Conservation (phyloP, 1,140 invertebrate species). For the Xylocopa sonorina region DNA sequence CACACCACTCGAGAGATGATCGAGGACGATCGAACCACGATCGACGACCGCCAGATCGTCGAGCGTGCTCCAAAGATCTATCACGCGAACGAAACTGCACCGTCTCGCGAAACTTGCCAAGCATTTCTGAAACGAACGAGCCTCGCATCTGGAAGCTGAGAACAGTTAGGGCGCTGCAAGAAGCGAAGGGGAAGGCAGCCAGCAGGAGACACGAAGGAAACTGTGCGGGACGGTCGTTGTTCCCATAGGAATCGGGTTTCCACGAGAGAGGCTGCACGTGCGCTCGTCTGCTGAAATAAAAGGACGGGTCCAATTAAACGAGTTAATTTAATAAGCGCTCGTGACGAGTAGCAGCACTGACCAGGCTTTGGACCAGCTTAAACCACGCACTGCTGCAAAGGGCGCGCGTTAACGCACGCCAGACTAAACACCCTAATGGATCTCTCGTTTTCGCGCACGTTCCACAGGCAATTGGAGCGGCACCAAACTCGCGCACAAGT, state of each 20-base stretch:
- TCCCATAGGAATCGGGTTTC: slow-evolving; percentile 63
- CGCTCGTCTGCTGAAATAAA: slow-evolving; percentile 49
- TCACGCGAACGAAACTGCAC: neutral
- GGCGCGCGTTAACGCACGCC: slow-evolving; percentile 44
- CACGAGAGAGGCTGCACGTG: slow-evolving; percentile 22
- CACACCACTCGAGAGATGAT: too few relatives aligned
- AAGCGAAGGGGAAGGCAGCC: neutral
- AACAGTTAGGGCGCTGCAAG: neutral
- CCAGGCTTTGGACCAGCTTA: too few relatives aligned
- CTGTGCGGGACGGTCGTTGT: slow-evolving; percentile 20
- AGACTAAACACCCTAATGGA: slow-evolving; percentile 51
- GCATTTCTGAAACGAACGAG: neutral
- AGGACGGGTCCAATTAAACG: slow-evolving; percentile 69
- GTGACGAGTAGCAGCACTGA: too few relatives aligned
- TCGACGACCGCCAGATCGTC: too few relatives aligned
- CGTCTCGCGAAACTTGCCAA: neutral
- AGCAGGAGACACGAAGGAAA: neutral
- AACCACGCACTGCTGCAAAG: too few relatives aligned
- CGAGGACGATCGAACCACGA: too few relatives aligned
- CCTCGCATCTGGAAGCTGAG: neutral
- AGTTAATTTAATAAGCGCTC: slow-evolving; percentile 72
- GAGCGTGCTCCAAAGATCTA: too few relatives aligned
- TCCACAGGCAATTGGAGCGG: slow-evolving; percentile 16
- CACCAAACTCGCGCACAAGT: too few relatives aligned
- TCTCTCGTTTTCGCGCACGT: slow-evolving; percentile 20